These are phyloP conservation scores for Marasmarcha lunaedactyla DNA, from an alignment of 2,888 invertebrate genomes.

Conservation along the genomic window DNA sequence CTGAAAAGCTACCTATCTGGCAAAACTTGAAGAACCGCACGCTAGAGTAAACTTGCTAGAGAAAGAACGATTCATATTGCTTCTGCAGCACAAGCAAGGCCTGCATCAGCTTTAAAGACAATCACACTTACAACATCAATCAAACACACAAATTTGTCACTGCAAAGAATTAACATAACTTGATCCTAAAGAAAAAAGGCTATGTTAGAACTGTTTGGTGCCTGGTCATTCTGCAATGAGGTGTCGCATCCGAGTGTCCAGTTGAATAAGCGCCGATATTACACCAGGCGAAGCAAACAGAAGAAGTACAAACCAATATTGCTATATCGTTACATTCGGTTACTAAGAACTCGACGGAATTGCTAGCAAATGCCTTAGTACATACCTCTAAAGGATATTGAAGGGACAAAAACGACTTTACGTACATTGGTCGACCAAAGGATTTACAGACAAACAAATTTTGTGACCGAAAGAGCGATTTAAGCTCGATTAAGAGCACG, in stretches of 20 bases:
- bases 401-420: conserved; percentile 6
- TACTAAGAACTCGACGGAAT: not conserved
- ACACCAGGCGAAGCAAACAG: conserved; percentile 2
- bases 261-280: not conserved
- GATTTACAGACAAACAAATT: conserved; percentile 14
- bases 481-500: conserved; percentile 10
- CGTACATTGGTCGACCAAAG: conserved; percentile 13
- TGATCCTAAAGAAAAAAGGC: not conserved
- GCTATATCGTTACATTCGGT: not conserved
- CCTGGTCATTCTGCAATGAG: not conserved
- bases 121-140: no score
- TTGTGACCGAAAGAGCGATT: conserved; percentile 15
- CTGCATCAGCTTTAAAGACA: not conserved
- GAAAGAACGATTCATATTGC: not conserved
- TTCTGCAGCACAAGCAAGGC: not conserved
- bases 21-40: conserved; percentile 3
- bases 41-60: not conserved
- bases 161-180: not conserved
- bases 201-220: not conserved
- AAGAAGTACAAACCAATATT: conserved; percentile 7
- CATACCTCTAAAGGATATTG: not conserved
- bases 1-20: conserved; percentile 9
- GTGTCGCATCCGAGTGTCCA: not conserved
- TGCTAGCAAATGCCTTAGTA: conserved; percentile 4
- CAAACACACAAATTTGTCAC: no score